A percentile compares a stretch with the other conserved stretches of the same genome.
These are phyloP conservation scores for Lysandra bellargus DNA, from an alignment of 2,888 invertebrate genomes.

Conservation along the genomic window DNA sequence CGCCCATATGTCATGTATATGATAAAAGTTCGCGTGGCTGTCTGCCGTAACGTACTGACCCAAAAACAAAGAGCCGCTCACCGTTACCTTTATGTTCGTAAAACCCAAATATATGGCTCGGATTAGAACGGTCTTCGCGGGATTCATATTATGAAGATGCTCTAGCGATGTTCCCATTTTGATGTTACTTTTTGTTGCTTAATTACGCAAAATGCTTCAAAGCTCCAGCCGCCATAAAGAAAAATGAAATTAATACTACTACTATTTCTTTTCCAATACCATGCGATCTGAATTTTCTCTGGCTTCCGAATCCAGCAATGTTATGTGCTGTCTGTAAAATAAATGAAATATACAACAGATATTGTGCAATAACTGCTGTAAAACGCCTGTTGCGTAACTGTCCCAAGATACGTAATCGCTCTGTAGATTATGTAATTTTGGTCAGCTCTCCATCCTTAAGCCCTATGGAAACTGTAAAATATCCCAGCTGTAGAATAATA, in stretches of 20 bases:
- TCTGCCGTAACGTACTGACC: constrained; percentile 26
- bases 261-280: too few species aligned
- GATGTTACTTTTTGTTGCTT: not conserved
- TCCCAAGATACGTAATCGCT: too few species aligned
- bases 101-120: constrained; percentile 15
- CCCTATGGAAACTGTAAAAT: not conserved
- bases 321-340: too few species aligned
- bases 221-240: not conserved
- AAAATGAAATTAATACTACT: too few species aligned
- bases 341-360: too few species aligned
- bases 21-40: constrained; percentile 27
- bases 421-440: too few species aligned
- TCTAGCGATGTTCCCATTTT: not conserved
- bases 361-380: too few species aligned
- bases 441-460: not conserved
- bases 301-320: too few species aligned
- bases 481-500: not conserved
- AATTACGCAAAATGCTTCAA: not conserved
- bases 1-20: constrained; percentile 16
- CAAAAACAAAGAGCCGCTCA: constrained; percentile 16
- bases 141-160: not conserved
- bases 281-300: too few species aligned
- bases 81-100: constrained; percentile 27
- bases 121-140: constrained; percentile 14
- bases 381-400: too few species aligned